Percentiles rank a stretch among this genome's conserved stretches.
Conservation (phyloP, 2,888 invertebrate genomes). For the Patella depressa region DNA sequence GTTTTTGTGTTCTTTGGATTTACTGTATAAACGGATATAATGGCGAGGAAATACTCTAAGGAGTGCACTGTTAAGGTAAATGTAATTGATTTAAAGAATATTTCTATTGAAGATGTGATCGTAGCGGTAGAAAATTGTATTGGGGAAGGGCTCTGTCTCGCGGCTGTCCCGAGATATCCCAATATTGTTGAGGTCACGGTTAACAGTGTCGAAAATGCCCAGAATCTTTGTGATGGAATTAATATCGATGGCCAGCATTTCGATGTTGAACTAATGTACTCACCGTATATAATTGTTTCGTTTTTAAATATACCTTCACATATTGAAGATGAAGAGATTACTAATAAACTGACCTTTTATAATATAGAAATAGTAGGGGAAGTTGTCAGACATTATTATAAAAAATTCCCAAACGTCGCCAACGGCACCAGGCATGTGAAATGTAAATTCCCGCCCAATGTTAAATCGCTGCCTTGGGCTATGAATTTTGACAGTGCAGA, state of each 20-base stretch:
- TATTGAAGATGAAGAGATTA: neutral
- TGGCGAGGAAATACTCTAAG: neutral
- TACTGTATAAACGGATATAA: neutral
- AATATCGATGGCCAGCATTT: neutral
- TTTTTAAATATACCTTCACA: neutral
- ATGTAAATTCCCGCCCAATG: neutral
- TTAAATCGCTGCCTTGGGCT: neutral
- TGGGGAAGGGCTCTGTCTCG: neutral
- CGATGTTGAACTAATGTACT: neutral
- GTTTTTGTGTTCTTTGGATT: neutral
- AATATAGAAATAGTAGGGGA: neutral
- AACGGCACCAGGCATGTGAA: neutral
- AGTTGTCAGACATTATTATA: neutral
- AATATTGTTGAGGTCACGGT: neutral
- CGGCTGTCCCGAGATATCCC: neutral
- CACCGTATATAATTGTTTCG: neutral
- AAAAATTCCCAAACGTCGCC: neutral
- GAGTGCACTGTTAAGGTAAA: neutral
- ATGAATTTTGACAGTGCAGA: neutral
- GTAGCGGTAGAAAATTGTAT: neutral
- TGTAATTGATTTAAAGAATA: neutral
- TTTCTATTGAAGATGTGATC: neutral
- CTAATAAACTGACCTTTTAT: neutral
- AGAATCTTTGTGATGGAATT: neutral
- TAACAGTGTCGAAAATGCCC: neutral